Evolutionary conservation across 1,140 invertebrate genomes (phyloP).

Genomic region (Nebria ingens): DNA sequence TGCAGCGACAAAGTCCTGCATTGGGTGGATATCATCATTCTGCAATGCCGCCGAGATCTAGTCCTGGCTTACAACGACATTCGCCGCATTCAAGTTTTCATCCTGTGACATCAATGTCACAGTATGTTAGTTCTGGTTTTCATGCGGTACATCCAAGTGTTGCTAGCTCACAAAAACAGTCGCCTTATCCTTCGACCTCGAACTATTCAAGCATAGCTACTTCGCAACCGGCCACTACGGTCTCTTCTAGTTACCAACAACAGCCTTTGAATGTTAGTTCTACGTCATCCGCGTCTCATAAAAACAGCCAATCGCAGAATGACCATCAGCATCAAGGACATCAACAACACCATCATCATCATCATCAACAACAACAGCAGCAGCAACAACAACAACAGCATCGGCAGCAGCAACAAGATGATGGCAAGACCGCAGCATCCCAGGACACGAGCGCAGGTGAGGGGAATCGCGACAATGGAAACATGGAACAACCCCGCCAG

Average conservation of each 20-base stretch:
- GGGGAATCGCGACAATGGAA: conserved; percentile 29
- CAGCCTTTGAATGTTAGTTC: background rate
- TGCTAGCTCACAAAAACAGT: background rate
- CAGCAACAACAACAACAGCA: conserved; percentile 5
- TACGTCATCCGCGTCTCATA: background rate
- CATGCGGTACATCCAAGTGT: background rate
- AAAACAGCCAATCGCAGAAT: background rate
- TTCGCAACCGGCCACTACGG: background rate
- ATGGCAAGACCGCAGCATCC: background rate
- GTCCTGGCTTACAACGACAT: conserved; percentile 26
- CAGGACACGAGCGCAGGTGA: conserved; percentile 24
- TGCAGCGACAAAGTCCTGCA: background rate
- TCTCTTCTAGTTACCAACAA: background rate
- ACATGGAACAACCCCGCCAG: background rate
- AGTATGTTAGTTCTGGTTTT: background rate
- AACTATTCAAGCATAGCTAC: background rate
- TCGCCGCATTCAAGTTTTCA: conserved; percentile 24
- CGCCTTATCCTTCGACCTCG: background rate
- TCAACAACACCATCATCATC: background rate
- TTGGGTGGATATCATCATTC: background rate
- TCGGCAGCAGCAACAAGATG: background rate
- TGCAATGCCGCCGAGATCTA: conserved; percentile 23
- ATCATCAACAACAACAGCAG: background rate
- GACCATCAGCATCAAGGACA: background rate
- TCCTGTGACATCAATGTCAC: conserved; percentile 11